Conservation (phyloP, 2,888 invertebrate genomes). For the Drosophila affinis region DNA sequence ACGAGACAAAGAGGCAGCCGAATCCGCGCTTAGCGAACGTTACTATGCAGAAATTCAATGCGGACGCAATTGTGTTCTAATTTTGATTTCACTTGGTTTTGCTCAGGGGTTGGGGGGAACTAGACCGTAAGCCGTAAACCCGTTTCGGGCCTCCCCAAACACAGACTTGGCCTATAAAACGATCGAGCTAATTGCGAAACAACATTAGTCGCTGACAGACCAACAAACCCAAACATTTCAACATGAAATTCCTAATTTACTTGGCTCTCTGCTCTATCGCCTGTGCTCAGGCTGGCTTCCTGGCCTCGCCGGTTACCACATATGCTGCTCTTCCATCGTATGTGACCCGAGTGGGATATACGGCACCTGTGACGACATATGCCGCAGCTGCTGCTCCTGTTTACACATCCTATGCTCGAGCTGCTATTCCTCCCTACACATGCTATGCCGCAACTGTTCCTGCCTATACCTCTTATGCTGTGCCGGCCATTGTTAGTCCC, state of each 20-base stretch:
- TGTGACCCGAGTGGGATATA: no score
- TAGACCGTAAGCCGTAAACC: not conserved
- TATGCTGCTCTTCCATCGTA: no score
- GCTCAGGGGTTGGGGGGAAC: not conserved
- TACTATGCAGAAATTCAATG: not conserved
- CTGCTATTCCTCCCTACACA: slow-evolving; percentile 33
- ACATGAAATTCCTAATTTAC: slow-evolving; percentile 4
- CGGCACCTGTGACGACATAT: no score
- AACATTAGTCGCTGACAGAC: not conserved
- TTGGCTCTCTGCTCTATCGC: slow-evolving; percentile 53
- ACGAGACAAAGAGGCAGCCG: not conserved
- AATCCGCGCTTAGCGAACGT: not conserved
- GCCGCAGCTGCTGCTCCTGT: no score
- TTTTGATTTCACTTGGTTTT: slow-evolving; percentile 14
- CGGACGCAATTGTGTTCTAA: not conserved
- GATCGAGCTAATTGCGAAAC: not conserved
- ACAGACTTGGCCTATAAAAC: not conserved
- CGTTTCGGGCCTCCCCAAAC: not conserved
- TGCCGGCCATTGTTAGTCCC: slow-evolving; percentile 52
- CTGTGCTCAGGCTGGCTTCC: slow-evolving; percentile 54
- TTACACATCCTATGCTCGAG: not conserved
- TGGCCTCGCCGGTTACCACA: slow-evolving; percentile 49
- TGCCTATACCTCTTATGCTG: slow-evolving; percentile 47
- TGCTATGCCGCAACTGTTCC: slow-evolving; percentile 10
- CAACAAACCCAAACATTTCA: not conserved